These are phyloP conservation scores for Edolisoma coerulescens DNA, from an alignment of 2,113 vertebrate genomes.

Conservation along the genomic window DNA sequence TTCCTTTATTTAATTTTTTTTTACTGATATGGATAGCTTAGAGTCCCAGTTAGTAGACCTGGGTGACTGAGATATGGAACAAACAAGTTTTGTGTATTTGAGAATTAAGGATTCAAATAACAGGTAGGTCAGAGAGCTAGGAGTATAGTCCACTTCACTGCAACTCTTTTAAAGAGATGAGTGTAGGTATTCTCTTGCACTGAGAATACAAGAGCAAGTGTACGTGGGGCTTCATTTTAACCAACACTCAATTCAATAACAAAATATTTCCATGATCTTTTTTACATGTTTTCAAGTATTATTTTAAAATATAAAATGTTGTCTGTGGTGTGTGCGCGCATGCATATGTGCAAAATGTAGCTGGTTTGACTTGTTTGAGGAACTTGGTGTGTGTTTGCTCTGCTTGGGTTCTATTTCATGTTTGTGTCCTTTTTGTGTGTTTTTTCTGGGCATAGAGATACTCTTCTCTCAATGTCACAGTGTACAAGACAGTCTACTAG, in stretches of 20 bases:
- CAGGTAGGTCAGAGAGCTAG: not conserved
- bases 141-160: not conserved
- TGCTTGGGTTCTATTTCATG: not conserved
- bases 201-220: not conserved
- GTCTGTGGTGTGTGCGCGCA: not conserved
- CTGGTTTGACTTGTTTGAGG: not conserved
- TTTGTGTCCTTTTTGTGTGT: not conserved
- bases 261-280: not conserved
- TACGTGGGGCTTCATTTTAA: not conserved
- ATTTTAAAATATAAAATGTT: not conserved
- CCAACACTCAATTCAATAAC: not conserved
- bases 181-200: not conserved
- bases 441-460: not conserved
- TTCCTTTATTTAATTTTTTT: not conserved
- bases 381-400: not conserved
- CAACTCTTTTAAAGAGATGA: not conserved
- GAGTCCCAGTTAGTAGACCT: not conserved
- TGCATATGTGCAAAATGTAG: accelerated
- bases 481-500: not conserved
- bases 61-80: not conserved
- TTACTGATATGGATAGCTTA: not conserved
- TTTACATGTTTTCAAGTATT: not conserved
- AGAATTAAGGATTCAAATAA: not conserved
- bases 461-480: too few species aligned
- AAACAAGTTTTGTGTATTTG: not conserved